Base-by-base conservation (phyloP, 1,140 invertebrate genomes). In the Plectrocnemia conspersa region DNA sequence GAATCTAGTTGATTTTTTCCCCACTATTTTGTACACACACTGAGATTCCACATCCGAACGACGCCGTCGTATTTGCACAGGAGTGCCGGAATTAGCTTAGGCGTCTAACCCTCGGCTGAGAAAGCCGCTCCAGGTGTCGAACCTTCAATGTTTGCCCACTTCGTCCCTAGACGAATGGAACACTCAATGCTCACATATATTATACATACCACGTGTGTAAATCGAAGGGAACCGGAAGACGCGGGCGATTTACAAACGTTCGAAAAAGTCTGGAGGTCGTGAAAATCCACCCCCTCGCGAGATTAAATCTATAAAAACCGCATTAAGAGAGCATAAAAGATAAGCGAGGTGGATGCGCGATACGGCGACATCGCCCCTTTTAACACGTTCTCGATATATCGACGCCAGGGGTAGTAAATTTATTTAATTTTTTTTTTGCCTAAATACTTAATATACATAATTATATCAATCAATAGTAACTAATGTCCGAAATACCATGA, bases 51-150 rank as follows among this genome's bases (percentile, higher is more conserved):
- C n/a, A n/a, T n/a, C n/a, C n/a, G n/a, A n/a, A 38, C 35, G 35
- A 38, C 5, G 11, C 2, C 24, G 23, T 24, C 11, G 38, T 50
- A 50, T 54, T 54, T 54, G 33, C 24, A 41, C 52, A 36, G 33
- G 41, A 45, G 29, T 19, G 19, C 41, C 41, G 15, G 52, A 54
- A 54, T 54, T 54, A 54, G 52, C 32, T 54, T 54, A 44, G 27
- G 42, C 52, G 52, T 54, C 29, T 25, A 52, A 41, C 27, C 18
- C 24, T 10, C 23, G 55, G 41, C 48, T 57, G 38, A 57, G 55
- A 57, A 57, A 57, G 32, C 32, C 55, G 24, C 55, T 36, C 47
- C 55, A 57, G 55, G 55, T 57, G 55, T 57, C 46, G 55, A 57
- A 57, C 44, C 47, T 57, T 57, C 48, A 57, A 57, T 57, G 55